A percentile compares a stretch with the other conserved stretches of the same genome.
Evolutionary conservation across 2,797 vertebrate genomes (phyloP).

Genomic region (Saguinus oedipus): DNA sequence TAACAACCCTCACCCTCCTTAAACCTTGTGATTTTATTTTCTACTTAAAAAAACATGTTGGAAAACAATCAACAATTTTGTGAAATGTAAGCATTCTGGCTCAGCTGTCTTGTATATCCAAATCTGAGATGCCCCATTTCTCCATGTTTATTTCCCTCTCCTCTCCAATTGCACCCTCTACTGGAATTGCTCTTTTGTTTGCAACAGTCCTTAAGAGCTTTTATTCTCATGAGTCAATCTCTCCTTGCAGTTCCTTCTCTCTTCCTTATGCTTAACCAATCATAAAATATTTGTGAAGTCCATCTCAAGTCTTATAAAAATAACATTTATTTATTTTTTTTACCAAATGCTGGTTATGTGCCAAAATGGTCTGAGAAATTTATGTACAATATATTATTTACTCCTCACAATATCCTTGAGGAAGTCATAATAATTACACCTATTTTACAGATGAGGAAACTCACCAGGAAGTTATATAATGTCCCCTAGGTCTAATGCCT

Average conservation of each 20-base stretch:
- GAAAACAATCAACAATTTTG: neutral
- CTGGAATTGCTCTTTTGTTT: neutral
- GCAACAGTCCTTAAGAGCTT: neutral
- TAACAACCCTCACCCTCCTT: neutral
- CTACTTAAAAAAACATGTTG: neutral
- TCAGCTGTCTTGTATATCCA: neutral
- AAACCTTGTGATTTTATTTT: neutral
- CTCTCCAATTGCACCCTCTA: slow-evolving; percentile 2
- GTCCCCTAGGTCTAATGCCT: neutral
- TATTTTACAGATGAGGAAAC: neutral
- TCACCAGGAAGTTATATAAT: neutral
- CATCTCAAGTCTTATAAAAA: neutral
- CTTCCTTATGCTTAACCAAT: neutral
- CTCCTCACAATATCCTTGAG: neutral
- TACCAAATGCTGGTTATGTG: neutral
- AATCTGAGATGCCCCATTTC: neutral
- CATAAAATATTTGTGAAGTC: neutral
- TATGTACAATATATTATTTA: neutral
- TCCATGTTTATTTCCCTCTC: neutral
- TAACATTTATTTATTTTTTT: neutral
- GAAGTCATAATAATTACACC: neutral
- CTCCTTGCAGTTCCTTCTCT: neutral
- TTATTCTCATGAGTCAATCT: neutral
- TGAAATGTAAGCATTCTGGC: neutral
- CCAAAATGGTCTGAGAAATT: neutral